These are phyloP conservation scores for Acanthis flammea DNA, from an alignment of 2,797 vertebrate genomes.

Conservation along the genomic window DNA sequence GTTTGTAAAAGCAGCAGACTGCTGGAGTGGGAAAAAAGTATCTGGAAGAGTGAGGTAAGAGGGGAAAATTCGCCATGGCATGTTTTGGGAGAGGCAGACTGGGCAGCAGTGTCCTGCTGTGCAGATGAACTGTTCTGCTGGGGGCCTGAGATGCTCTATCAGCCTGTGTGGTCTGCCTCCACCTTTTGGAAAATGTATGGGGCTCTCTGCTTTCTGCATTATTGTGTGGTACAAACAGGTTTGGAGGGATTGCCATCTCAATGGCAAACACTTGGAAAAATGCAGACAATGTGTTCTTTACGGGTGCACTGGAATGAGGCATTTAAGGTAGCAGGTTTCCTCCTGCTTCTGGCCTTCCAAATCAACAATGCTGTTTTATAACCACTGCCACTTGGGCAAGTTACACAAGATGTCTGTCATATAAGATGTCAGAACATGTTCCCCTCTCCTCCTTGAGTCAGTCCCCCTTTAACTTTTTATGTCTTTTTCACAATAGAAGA, in stretches of 20 bases:
- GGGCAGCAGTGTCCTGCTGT: neutral
- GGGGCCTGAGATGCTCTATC: neutral
- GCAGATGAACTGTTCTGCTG: neutral
- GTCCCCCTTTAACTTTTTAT: neutral
- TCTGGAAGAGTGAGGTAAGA: neutral
- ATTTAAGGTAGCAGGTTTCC: neutral
- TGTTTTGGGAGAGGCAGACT: neutral
- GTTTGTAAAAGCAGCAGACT: neutral
- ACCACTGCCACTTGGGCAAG: neutral
- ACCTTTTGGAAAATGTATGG: neutral
- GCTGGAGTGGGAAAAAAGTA: neutral
- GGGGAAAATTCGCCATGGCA: rapidly evolving
- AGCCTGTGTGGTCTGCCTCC: neutral
- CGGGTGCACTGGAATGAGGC: neutral
- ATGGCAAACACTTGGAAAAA: neutral
- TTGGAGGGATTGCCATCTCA: neutral
- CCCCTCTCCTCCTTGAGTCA: neutral
- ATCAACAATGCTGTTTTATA: neutral
- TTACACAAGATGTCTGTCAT: neutral
- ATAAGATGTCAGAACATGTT: neutral
- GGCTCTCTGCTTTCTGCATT: neutral
- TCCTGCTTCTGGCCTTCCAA: neutral
- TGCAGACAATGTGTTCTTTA: neutral
- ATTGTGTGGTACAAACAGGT: too few species aligned
- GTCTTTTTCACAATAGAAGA: neutral